A percentile compares a stretch with the other conserved stretches of the same genome.
These are phyloP conservation scores for Macrophya alboannulata DNA, from an alignment of 2,888 invertebrate species.

Conservation along the genomic window DNA sequence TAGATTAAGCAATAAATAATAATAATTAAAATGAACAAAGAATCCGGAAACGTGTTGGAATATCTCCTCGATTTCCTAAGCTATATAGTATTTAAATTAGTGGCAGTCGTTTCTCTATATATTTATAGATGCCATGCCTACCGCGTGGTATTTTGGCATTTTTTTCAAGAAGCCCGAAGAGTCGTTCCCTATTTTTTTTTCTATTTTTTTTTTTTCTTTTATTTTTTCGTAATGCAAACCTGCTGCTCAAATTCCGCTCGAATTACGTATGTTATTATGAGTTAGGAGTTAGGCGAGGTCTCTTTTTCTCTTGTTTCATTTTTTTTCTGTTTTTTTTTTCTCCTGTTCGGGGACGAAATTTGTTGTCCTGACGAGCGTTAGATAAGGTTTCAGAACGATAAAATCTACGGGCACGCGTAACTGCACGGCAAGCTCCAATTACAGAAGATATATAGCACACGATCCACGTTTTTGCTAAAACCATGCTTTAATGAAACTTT, in stretches of 20 bases:
- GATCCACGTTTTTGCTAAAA: background rate
- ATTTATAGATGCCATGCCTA: slow-evolving; percentile 40
- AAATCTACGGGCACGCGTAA: slow-evolving; percentile 49
- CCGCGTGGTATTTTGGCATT: slow-evolving; percentile 1
- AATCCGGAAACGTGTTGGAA: background rate
- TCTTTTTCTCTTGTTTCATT: slow-evolving; percentile 17
- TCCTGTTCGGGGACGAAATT: slow-evolving; percentile 32
- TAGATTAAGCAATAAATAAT: background rate
- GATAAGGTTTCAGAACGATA: slow-evolving; percentile 48
- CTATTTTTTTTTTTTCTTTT: slow-evolving; percentile 6
- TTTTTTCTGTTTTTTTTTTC: background rate
- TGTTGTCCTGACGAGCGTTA: slow-evolving; percentile 29
- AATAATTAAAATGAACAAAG: background rate
- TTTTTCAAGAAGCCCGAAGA: slow-evolving; percentile 29
- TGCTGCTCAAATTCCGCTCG: slow-evolving; percentile 56
- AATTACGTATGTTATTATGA: slow-evolving; percentile 58
- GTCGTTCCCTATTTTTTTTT: slow-evolving; percentile 13
- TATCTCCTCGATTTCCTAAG: background rate
- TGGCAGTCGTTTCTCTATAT: slow-evolving; percentile 13
- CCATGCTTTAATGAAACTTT: background rate
- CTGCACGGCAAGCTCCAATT: slow-evolving; percentile 38
- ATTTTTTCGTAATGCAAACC: slow-evolving; percentile 40
- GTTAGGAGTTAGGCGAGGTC: slow-evolving; percentile 45
- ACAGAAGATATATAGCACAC: slow-evolving; percentile 23
- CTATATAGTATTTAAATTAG: slow-evolving; percentile 22